Percentiles rank a stretch among this genome's conserved stretches.
Conservation (phyloP, 1,140 invertebrate species). For the Diprion similis region DNA sequence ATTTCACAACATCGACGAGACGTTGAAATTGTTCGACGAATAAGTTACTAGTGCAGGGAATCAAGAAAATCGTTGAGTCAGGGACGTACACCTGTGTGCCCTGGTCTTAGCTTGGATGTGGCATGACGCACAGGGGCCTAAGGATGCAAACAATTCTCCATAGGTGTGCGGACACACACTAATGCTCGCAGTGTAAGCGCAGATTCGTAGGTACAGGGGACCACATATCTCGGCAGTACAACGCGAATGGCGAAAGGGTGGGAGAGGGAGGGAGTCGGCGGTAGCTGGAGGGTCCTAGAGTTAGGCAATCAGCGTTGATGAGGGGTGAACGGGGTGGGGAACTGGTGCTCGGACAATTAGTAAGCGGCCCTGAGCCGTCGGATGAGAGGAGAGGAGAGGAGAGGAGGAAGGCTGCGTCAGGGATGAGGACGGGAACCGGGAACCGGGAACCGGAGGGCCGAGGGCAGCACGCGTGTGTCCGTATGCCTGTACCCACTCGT, state of each 20-base stretch:
- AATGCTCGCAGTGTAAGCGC: no score
- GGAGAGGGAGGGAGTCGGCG: background rate
- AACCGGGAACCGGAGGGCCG: no score
- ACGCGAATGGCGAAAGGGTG: background rate
- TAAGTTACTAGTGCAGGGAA: no score
- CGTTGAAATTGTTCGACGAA: no score
- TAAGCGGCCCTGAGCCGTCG: conserved; percentile 37
- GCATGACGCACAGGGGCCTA: background rate
- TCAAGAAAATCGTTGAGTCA: no score
- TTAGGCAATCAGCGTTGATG: conserved; percentile 63
- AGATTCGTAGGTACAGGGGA: no score
- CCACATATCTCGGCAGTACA: background rate
- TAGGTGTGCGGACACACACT: background rate
- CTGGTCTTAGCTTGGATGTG: no score
- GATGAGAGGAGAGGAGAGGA: background rate
- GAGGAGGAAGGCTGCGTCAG: background rate
- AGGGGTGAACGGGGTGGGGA: conserved; percentile 42
- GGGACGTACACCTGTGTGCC: no score
- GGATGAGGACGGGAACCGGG: background rate
- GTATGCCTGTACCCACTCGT: background rate
- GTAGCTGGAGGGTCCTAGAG: conserved; percentile 55
- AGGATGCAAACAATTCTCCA: background rate
- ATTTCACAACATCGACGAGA: no score
- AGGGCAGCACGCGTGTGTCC: background rate
- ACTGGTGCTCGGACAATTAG: conserved; percentile 58